Base-by-base conservation (phyloP, 2,797 vertebrate species). In the Anniella stebbinsi region DNA sequence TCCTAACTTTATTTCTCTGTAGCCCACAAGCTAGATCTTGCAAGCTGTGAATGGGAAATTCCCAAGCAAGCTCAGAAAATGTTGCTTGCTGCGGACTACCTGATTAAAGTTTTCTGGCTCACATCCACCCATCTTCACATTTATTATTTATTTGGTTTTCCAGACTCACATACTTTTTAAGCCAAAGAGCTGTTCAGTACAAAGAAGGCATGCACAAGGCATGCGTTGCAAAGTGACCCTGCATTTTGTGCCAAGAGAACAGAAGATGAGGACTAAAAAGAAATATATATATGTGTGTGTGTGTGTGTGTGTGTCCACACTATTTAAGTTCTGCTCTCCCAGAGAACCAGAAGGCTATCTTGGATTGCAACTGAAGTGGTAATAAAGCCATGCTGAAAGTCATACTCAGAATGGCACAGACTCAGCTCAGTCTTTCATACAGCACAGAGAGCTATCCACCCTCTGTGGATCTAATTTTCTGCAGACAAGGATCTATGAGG, bases 111-210 rank as follows among this genome's bases (percentile, higher is more conserved):
- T 91, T 91, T 41, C 33, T 93, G 45, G 28, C 83, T 70, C 60
- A 91, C 73, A 89, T 92, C 84, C 88, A 83, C 75, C 48, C 83
- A 77, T 23, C 86, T 89, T 94, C 93, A 91, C 67, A 30, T 87
- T 91, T n/a, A 23, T 77, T 94, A 96, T 96, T 94, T 95, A 93
- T 83, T 84, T 41, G 8, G 80, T 80, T 73, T 87, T 15, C 73
- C 28, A 0, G 0, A 87, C 8, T 0, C 67, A 84, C 41, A 84
- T 89, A 54, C 91, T 94, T 84, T 80, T 67, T 87, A 87, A 92
- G 60, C 84, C 86, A 95, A 80, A 69, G 30, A 36, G 30, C 51
- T 88, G 30, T 51, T 94, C 75, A 66, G 25, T 69, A 86, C 83
- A 88, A 80, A 1, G 0, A 70, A 51, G 77, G 72, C 91, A 86